These are phyloP conservation scores for Megaptera novaeangliae DNA, from an alignment of 2,113 vertebrate genomes.

Conservation along the genomic window DNA sequence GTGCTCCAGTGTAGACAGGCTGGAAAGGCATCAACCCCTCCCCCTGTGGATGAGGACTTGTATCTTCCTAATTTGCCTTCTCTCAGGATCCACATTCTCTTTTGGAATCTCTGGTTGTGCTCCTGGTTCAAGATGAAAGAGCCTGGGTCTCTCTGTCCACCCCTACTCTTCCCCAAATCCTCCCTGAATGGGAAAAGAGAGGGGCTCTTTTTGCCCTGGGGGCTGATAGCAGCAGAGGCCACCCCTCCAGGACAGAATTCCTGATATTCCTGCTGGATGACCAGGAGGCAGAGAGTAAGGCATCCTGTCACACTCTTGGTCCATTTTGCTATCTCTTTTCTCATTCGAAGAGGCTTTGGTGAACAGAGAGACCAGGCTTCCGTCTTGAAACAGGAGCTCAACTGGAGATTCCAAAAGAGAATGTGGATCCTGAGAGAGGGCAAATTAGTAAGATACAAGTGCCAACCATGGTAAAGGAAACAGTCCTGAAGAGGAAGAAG, in stretches of 20 bases:
- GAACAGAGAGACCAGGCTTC: no score
- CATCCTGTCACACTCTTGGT: no score
- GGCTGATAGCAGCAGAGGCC: no score
- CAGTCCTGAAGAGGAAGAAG: not conserved
- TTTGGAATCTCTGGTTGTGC: not conserved
- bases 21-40: not conserved
- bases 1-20: not conserved
- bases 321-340: not conserved
- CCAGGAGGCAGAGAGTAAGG: no score
- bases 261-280: no score
- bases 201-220: not conserved
- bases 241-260: no score
- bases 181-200: not conserved
- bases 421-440: not conserved
- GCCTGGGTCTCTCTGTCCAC: no score
- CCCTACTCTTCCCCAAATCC: not conserved
- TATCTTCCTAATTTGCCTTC: not conserved
- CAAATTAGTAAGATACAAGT: not conserved
- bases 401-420: not conserved
- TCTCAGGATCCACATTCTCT: not conserved
- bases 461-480: not conserved
- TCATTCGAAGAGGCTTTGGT: not conserved
- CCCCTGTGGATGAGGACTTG: not conserved
- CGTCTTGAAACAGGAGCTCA: no score
- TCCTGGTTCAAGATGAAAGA: no score